phyloP scores from a whole-genome alignment of 2,113 vertebrate genomes.

The Ptychochromis oligacanthus region DNA sequence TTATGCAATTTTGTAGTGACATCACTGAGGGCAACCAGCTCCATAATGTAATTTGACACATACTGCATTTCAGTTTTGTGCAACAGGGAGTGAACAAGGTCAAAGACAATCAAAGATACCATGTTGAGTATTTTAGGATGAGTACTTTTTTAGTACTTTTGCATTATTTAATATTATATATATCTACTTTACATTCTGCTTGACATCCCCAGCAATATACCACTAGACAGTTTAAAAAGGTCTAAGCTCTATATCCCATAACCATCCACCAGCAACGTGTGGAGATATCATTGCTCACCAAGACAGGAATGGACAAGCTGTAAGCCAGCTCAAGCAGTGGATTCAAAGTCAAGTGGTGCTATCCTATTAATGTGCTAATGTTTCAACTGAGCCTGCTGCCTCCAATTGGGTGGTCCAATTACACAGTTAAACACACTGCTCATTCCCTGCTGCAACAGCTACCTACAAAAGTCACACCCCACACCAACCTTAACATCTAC shows the following conservation, averaged over 20 bases:
- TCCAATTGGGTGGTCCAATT: not conserved
- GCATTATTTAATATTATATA: accelerated
- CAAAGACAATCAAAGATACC: no score
- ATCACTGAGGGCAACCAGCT: not conserved
- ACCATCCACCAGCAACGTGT: not conserved
- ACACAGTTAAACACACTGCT: not conserved
- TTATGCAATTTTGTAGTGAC: not conserved
- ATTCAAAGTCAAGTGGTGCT: not conserved
- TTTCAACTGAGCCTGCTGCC: not conserved
- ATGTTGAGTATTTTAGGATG: not conserved
- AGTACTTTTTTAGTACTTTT: not conserved
- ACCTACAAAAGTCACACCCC: not conserved
- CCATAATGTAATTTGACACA: not conserved
- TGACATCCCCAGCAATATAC: not conserved
- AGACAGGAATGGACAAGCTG: not conserved
- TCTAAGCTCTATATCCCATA: not conserved
- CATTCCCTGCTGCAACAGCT: not conserved
- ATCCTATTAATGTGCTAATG: not conserved
- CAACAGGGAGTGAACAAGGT: no score
- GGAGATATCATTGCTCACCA: not conserved
- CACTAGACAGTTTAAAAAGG: not conserved
- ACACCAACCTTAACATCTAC: not conserved
- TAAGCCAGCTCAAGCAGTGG: not conserved
- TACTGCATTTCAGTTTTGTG: no score
- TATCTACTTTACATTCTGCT: not conserved